Base-by-base conservation (phyloP, 2,888 invertebrate species). In the Orthosia incerta region DNA sequence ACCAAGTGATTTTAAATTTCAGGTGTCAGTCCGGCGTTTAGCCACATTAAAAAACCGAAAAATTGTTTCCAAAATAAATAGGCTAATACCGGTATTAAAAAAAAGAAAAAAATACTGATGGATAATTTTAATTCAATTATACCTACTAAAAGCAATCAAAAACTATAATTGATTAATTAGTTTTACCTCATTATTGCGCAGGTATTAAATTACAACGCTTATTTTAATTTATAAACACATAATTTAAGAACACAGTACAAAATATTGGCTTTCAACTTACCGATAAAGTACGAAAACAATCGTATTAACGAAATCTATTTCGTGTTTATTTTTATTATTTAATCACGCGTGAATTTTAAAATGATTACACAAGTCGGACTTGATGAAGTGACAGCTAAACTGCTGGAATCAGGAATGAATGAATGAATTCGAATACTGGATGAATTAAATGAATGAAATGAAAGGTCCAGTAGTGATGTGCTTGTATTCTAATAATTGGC, bases 361-460 rank as follows among this genome's bases (percentile, higher is more conserved):
- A 77, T 76, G 86, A 86, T 86, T 86, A 87, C 81, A 87, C 87
- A 87, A 87, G 84, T 71, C 71, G 57, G 79, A 79, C 76, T 83
- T 72, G 55, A n/a, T 45, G 23, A 45, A 66, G 39, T 81, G 83
- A 83, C 83, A 75, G 72, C 26, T 67, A 23, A 59, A 73, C 73
- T 70, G 39, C n/a, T n/a, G n/a, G n/a, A n/a, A n/a, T n/a, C n/a
- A n/a, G n/a, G n/a, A n/a, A n/a, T n/a, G n/a, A n/a, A n/a, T n/a
- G n/a, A n/a, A n/a, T n/a, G n/a, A 39, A 31, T 7, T 7, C 2
- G 26, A 26, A 26, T 26, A 26, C 4, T 39, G 31, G 31, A 26
- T 26, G 71, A 65, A 2, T 5, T 31, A 68, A 62, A 2, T 18
- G 63, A 63, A 62, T n/a, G 39, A 45, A 67, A 56, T 26, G 55